phyloP scores from a whole-genome alignment of 2,888 invertebrate genomes.

The Nymphalis c-album region DNA sequence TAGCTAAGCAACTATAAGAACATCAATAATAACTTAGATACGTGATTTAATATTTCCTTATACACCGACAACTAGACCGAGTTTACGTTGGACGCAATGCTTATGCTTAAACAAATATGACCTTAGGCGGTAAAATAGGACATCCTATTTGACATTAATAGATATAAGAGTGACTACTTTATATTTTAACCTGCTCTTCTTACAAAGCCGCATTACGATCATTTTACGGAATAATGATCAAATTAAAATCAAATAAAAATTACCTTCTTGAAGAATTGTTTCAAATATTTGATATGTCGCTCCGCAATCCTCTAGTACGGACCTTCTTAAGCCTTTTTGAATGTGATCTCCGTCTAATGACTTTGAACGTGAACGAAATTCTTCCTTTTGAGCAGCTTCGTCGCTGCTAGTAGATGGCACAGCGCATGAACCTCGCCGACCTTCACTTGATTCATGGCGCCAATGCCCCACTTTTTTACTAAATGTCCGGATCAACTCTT shows the following conservation, averaged over 20 bases:
- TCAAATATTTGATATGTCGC: slow-evolving; percentile 92
- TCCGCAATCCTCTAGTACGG: slow-evolving; percentile 87
- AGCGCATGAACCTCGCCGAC: slow-evolving; percentile 68
- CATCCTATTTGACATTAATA: slow-evolving; percentile 23
- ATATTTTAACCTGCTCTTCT: neutral
- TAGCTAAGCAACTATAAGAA: no score
- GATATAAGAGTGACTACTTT: slow-evolving; percentile 15
- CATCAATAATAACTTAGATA: no score
- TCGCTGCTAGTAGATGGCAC: slow-evolving; percentile 74
- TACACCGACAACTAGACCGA: neutral
- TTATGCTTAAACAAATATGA: slow-evolving; percentile 40
- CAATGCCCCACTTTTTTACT: slow-evolving; percentile 88
- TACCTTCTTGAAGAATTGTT: slow-evolving; percentile 84
- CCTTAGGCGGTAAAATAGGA: slow-evolving; percentile 42
- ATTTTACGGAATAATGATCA: neutral
- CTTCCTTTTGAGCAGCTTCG: slow-evolving; percentile 78
- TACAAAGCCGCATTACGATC: neutral
- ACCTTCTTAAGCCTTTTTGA: slow-evolving; percentile 59
- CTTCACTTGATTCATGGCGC: slow-evolving; percentile 81
- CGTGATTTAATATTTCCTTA: no score
- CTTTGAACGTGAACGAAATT: slow-evolving; percentile 89
- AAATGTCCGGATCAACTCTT: slow-evolving; percentile 88
- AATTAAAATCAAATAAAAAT: slow-evolving; percentile 13
- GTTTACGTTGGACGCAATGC: slow-evolving; percentile 4
- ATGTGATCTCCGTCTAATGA: slow-evolving; percentile 85